Evolutionary conservation across 2,888 invertebrate genomes (phyloP), one percentile per base, ranked within the genome.

Genomic region (Matsumyia berberina): DNA sequence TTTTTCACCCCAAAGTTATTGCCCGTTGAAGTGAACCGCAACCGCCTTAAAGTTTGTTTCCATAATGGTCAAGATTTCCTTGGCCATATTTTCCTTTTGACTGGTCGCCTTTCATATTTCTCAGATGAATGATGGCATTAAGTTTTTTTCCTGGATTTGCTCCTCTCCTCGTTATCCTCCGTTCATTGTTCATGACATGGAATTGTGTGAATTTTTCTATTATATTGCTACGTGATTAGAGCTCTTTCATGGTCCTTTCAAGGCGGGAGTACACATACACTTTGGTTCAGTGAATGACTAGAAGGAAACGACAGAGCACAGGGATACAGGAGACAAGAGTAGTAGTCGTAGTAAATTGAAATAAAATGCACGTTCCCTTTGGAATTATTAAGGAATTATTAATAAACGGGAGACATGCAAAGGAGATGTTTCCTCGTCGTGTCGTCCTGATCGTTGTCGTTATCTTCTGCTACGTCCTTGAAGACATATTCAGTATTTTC

Each of bases 171-270:
- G 44, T 46, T 49, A 77, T 69, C 81, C 76, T 53, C 60, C 62
- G 17, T 29, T 70, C 66, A 58, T 67, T 73, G 58, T 60, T 73
- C 64, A 74, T 64, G 62, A 42, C 51, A 69, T 49, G 73, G 69
- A 83, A 83, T 83, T 79, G 79, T 83, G 83, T 57, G 83, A 79
- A 74, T 77, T 83, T 74, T 83, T 74, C 69, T 74, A 53, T 74
- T 83, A 83, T 69, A 83, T 69, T 35, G 53, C 39, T 83, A 83
- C 83, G 83, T 83, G 83, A 79, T 83, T 79, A 70, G 73, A 67
- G 78, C 66, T 66, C 60, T 67, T 78, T 72, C 53, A 78, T 66
- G 70, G 78, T 62, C 44, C 42, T 58, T 62, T 67, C 6, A 33
- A n/a, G 55, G 69, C 5, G 42, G n/a, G n/a, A n/a, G n/a, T n/a